Conservation (phyloP, 2,797 vertebrate species). For the Phataginus tetradactyla region DNA sequence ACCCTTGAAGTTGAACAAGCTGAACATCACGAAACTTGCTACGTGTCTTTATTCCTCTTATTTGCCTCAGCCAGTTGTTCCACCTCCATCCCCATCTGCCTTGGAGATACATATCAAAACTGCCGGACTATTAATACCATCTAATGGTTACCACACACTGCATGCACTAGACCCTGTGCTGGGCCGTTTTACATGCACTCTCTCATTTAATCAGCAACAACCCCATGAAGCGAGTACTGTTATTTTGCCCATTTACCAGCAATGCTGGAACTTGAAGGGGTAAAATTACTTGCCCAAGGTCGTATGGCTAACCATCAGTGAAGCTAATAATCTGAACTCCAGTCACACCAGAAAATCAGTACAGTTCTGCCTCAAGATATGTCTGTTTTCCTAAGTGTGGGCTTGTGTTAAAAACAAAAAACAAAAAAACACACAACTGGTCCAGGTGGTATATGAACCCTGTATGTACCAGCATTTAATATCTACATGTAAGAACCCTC, state of each 20-base stretch:
- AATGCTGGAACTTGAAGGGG: neutral
- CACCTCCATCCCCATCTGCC: neutral
- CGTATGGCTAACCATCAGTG: neutral
- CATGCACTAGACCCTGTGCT: neutral
- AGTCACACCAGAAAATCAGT: neutral
- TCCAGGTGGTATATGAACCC: neutral
- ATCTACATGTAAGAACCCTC: neutral
- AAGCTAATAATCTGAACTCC: neutral
- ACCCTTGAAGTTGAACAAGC: neutral
- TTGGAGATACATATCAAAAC: neutral
- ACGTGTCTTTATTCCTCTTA: neutral
- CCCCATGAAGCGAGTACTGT: neutral
- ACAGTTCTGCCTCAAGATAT: neutral
- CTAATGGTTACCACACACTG: neutral
- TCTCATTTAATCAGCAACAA: neutral
- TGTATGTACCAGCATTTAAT: neutral
- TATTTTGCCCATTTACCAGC: neutral
- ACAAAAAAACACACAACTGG: neutral
- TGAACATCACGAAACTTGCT: neutral
- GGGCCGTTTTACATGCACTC: too few species aligned
- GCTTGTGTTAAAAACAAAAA: neutral
- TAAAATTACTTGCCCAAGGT: neutral
- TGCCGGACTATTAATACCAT: neutral
- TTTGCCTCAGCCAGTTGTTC: neutral
- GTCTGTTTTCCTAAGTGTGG: neutral